These are phyloP conservation scores for Anguilla rostrata DNA, from an alignment of 2,113 vertebrate genomes.

Conservation along the genomic window DNA sequence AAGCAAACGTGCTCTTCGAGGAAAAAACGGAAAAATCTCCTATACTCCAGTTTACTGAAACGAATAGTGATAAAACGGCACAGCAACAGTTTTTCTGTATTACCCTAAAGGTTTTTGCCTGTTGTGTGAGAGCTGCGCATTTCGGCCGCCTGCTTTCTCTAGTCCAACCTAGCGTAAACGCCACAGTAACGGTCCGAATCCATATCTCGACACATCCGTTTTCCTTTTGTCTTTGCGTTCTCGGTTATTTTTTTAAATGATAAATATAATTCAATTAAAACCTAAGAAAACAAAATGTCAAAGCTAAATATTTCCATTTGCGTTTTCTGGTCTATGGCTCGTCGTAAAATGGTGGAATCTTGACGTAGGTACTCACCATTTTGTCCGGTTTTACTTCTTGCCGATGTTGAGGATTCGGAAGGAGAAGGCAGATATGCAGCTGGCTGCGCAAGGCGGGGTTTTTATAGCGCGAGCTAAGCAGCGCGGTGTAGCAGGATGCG, in stretches of 20 bases:
- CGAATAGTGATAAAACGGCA: background rate
- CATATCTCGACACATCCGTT: background rate
- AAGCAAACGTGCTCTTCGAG: too few species aligned
- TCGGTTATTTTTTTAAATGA: background rate
- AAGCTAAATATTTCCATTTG: background rate
- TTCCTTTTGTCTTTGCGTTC: background rate
- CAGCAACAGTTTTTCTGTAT: background rate
- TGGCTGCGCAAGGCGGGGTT: background rate
- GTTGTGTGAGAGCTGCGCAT: background rate
- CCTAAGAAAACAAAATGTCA: too few species aligned
- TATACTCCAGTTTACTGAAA: background rate
- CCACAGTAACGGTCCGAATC: background rate
- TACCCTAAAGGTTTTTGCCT: background rate
- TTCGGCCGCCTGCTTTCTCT: background rate
- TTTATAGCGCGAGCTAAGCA: slow-evolving; percentile 16
- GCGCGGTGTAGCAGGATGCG: slow-evolving; percentile 1
- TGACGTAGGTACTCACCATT: slow-evolving; percentile 19
- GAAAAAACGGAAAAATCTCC: too few species aligned
- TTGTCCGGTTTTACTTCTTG: slow-evolving; percentile 17
- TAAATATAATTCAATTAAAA: too few species aligned
- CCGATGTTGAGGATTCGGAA: slow-evolving; percentile 36
- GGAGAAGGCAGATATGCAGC: slow-evolving; percentile 21
- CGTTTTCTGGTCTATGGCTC: background rate
- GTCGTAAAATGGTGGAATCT: background rate
- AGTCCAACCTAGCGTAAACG: background rate